Conservation (phyloP, 2,797 vertebrate species). For the Diceros bicornis region DNA sequence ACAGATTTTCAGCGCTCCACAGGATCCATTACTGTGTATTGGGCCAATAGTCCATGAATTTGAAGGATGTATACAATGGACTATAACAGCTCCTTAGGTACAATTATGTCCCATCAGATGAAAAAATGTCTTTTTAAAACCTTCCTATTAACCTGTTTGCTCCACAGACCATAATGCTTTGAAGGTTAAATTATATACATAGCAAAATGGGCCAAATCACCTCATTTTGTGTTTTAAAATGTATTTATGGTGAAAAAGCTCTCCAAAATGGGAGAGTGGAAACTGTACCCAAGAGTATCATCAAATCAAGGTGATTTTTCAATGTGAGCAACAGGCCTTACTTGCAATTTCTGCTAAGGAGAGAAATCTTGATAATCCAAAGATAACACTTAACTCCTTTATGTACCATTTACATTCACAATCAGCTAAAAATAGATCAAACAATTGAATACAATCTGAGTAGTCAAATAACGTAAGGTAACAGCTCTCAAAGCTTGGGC, state of each 20-base stretch:
- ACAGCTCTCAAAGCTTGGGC: neutral
- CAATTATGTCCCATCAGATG: constrained; percentile 79
- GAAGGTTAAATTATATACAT: constrained; percentile 86
- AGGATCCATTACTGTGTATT: constrained; percentile 83
- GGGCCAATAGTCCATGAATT: constrained; percentile 86
- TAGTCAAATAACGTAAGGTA: neutral
- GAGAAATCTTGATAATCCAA: constrained; percentile 67
- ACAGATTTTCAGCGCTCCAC: constrained; percentile 81
- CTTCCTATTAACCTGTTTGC: constrained; percentile 86
- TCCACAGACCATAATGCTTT: constrained; percentile 83
- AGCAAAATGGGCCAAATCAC: constrained; percentile 83
- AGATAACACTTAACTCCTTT: constrained; percentile 37
- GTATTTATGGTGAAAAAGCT: constrained; percentile 80
- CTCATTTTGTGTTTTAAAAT: constrained; percentile 82
- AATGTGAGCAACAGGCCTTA: constrained; percentile 71
- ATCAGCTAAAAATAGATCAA: constrained; percentile 52
- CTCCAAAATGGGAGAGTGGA: constrained; percentile 74
- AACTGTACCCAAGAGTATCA: constrained; percentile 76
- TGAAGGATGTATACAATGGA: constrained; percentile 85
- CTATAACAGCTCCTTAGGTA: constrained; percentile 83
- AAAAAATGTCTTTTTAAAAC: constrained; percentile 86
- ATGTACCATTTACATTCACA: constrained; percentile 52
- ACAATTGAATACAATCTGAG: constrained; percentile 7
- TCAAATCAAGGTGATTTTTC: constrained; percentile 84
- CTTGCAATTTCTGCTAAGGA: constrained; percentile 57